Evolutionary conservation across 1,140 invertebrate species (phyloP).

Genomic region (Trichogramma pretiosum): DNA sequence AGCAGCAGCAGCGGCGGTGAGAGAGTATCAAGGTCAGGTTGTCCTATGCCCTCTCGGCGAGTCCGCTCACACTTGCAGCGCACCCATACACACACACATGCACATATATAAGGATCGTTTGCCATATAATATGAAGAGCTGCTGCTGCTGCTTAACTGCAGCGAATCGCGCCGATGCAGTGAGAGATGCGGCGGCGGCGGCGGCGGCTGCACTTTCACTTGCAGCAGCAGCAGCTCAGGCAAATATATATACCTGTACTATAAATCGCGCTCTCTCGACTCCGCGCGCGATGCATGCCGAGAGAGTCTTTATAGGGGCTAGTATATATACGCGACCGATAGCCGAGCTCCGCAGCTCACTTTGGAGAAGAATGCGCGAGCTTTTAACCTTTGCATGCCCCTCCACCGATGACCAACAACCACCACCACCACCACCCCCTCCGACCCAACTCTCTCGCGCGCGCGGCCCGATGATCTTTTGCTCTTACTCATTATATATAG

Average conservation of each 20-base stretch:
- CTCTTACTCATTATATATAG: conserved; percentile 11
- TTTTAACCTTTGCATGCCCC: conserved; percentile 11
- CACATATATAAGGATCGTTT: not conserved
- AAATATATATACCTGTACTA: not conserved
- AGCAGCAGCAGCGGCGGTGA: no score
- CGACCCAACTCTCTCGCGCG: conserved; percentile 10
- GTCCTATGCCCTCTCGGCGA: not conserved
- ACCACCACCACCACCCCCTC: no score
- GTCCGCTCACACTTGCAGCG: not conserved
- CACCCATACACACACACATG: not conserved
- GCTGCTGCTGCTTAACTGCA: not conserved
- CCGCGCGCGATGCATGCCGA: no score
- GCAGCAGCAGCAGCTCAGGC: no score
- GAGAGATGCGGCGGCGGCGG: not conserved
- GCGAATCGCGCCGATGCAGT: not conserved
- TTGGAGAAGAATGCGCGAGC: not conserved
- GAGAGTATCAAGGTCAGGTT: no score
- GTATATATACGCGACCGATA: conserved; percentile 24
- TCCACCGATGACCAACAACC: no score
- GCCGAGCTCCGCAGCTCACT: no score
- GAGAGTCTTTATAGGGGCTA: no score
- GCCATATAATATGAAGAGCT: not conserved
- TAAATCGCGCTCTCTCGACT: no score
- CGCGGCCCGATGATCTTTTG: conserved; percentile 39
- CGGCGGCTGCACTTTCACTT: conserved; percentile 2